Evolutionary conservation across 2,797 vertebrate species (phyloP), one percentile per base, ranked within the genome.

Genomic region (Morus bassanus): DNA sequence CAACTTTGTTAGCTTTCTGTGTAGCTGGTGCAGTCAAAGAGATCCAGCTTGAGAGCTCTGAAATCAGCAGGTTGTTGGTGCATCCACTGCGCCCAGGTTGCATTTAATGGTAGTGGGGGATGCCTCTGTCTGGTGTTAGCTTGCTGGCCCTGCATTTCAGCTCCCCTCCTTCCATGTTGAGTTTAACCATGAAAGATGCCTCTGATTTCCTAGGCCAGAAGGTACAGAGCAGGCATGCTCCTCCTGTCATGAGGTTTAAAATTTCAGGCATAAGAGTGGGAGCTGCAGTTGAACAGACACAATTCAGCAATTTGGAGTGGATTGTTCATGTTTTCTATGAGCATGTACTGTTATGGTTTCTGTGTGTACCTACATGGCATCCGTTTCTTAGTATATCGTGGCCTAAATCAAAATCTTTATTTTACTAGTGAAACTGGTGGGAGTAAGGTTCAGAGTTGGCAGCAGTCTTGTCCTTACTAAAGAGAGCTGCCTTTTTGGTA

Each of bases 81-180:
- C 6, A 11, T 53, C 28, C 1, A 0, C 13, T 19, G 24, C 2
- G 3, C 46, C 18, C 24, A 31, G 43, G 33, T 61, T 53, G 13
- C 59, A 41, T 78, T 91, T 41, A 27, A 54, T 54, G 46, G 67
- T 59, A 39, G 13, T 7, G 28, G 73, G 8, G 11, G 28, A 18
- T 57, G 69, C n/a, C 25, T 85, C 46, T 72, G 56, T 10, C 69
- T 59, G 53, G 3, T 59, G 24, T 15, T 10, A 43, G 39, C 51
- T 76, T 70, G 24, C 28, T 79, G 53, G 6, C 46, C 35, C 14
- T 83, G 39, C 0, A 4, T 76, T 69, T 85, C 46, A 43, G 43
- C 35, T 85, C 54, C 89, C 33, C 37, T 79, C 50, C 10, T 23
- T 41, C 35, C 19, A 3, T 13, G 25, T 60, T 39, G 73, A 59